Conservation (phyloP, 2,888 invertebrate genomes). For the Congeria kusceri region DNA sequence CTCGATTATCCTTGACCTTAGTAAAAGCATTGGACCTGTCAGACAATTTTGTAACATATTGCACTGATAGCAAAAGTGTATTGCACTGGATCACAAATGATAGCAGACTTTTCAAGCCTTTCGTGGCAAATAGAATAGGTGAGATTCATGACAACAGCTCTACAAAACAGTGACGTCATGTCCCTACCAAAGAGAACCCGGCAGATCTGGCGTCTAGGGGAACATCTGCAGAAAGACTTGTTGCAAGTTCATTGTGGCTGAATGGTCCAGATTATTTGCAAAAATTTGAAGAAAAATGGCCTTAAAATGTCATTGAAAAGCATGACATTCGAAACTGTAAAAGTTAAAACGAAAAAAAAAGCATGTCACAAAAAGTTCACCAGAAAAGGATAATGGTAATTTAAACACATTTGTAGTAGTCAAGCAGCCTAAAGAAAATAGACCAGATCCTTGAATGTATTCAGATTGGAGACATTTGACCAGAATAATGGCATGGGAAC, state of each 20-base stretch:
- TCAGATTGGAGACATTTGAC: constrained; percentile 13
- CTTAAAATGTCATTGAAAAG: not conserved
- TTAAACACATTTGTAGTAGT: not conserved
- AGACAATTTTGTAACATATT: too few species aligned
- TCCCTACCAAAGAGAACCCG: constrained; percentile 22
- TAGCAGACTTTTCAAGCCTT: constrained; percentile 21
- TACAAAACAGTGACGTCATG: constrained; percentile 8
- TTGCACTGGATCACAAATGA: too few species aligned
- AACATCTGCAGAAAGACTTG: constrained; percentile 10
- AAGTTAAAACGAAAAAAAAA: too few species aligned
- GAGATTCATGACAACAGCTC: constrained; percentile 12
- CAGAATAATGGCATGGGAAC: constrained; percentile 16
- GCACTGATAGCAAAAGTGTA: too few species aligned
- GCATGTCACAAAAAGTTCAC: too few species aligned
- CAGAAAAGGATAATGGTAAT: too few species aligned
- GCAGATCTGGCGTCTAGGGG: constrained; percentile 24
- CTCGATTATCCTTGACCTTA: too few species aligned
- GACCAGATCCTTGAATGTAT: constrained; percentile 5
- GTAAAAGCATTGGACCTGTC: too few species aligned
- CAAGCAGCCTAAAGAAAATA: not conserved
- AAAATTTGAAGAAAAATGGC: constrained; percentile 13
- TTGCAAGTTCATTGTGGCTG: constrained; percentile 11
- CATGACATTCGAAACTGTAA: too few species aligned
- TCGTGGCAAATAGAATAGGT: constrained; percentile 17
- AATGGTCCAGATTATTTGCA: constrained; percentile 23